Base-by-base conservation (phyloP, 92 coral and sea anemone genomes). In the Actinostola sp. region DNA sequence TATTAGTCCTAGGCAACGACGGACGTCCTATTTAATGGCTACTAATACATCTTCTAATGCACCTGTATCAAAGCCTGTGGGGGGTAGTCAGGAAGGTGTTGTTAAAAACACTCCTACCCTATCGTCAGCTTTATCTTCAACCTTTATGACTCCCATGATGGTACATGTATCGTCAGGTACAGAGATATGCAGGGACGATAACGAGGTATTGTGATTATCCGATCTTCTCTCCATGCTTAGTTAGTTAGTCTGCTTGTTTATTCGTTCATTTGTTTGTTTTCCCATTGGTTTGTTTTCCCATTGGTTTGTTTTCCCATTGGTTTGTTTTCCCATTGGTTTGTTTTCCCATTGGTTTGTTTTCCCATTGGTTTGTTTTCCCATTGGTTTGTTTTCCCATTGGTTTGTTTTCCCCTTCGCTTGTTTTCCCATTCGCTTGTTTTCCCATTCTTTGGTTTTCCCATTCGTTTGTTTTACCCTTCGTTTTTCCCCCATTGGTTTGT, bases 21-120 rank as follows among this genome's bases (percentile, higher is more conserved):
- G 98, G 48, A 87, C 93, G 16, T 94, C 98, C 0, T 94, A 94
- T 53, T 75, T 94, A 5, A 91, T 94, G 98, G 98, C 98, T 4
- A 94, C 98, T 10, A 50, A 73, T 32, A 66, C 82, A 24, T 60
- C 70, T 15, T 42, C 41, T 60, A 61, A 48, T 23, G 45, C 78
- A 55, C 49, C 66, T 19, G 66, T 23, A 15, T 25, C 67, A 13
- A 72, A 41, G 23, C 46, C 86, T 16, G 70, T 43, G 35, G 54
- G 63, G 53, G 64, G 43, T 27, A 62, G 23, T 12, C 27, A 65
- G 32, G 67, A 71, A 15, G 45, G 53, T 59, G 51, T 64, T 17
- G 46, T 28, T 15, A 75, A 75, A 44, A 52, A 32, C 7, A 75
- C 57, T 2, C 81, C 81, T n/a, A 70, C 92, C 0, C 58, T 81